Percentiles rank a stretch among this genome's conserved stretches.
Conservation (phyloP, 2,888 invertebrate species). For the Amiota minor region DNA sequence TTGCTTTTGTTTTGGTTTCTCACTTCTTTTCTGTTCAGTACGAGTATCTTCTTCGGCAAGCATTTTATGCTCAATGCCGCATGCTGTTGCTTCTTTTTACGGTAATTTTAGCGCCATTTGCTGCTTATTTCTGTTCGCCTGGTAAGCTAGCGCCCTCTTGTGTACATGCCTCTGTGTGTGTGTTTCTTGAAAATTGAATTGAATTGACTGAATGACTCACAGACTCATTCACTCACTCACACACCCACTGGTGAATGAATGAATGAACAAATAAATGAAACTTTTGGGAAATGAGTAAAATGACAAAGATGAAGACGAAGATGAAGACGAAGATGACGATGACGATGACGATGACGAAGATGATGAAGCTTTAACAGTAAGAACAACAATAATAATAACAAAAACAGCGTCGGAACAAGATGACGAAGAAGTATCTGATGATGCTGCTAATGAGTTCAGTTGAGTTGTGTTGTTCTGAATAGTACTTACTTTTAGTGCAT, state of each 20-base stretch:
- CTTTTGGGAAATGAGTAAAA: neutral
- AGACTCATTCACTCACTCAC: neutral
- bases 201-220: constrained; percentile 29
- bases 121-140: constrained; percentile 42
- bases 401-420: neutral
- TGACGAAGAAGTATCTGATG: neutral
- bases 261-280: constrained; percentile 1
- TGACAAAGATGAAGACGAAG: constrained; percentile 19
- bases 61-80: constrained; percentile 49
- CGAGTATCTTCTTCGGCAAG: neutral
- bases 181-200: constrained; percentile 26
- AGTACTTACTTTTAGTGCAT: neutral
- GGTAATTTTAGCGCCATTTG: constrained; percentile 39
- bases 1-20: constrained; percentile 4
- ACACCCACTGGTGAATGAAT: constrained; percentile 6
- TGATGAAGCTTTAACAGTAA: neutral
- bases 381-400: constrained; percentile 22
- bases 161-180: constrained; percentile 41
- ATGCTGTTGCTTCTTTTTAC: constrained; percentile 40
- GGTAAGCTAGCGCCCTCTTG: constrained; percentile 50
- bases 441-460: constrained; percentile 14
- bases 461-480: neutral
- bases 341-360: constrained; percentile 12
- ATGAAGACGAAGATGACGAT: too few species aligned
- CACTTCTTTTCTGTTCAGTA: neutral